Evolutionary conservation across 2,888 invertebrate genomes (phyloP), one percentile per base, ranked within the genome.

Genomic region (Ommatoiulus sabulosus): DNA sequence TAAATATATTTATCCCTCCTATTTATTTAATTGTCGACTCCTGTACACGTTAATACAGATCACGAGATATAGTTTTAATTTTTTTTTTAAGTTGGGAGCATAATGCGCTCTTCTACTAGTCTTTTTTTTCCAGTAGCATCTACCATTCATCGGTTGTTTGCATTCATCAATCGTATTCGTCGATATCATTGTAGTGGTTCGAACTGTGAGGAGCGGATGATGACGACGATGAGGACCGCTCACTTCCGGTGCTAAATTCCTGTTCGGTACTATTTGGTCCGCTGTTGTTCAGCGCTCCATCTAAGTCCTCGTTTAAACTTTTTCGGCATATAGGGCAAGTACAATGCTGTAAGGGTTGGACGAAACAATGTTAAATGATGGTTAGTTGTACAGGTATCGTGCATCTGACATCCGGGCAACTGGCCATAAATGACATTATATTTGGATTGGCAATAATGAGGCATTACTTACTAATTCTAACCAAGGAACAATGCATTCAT

Each of bases 311-410:
- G 57, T 89, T 86, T 35, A 87, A 48, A 90, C 93, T 95, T 93
- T 96, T 97, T 89, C 98, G 95, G 93, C 98, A 98, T 91, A 98
- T 97, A 89, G 98, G 98, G 92, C 98, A 98, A 86, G 98, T 98
- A 90, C 97, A 98, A 93, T 98, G 98, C 94, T 95, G 91, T 85
- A 46, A 46, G 8, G 12, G 6, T 86, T 5, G 35, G 2, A 35
- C 1, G 2, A 35, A 3, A 86, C 5, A 86, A 24, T 20, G n/a
- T 24, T 6, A 12, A 48, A 12, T 48, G 48, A 35, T 35, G 48
- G 48, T 6, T 8, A 12, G 48, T 48, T 12, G 48, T 0, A 48
- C 8, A 48, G 12, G 12, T 35, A 2, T 35, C 35, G 35, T 48
- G 48, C 48, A 48, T 48, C 48, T 7, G 48, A 48, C 1, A 48